phyloP scores from a whole-genome alignment of 2,888 invertebrate species.

The Drosophila recens region DNA sequence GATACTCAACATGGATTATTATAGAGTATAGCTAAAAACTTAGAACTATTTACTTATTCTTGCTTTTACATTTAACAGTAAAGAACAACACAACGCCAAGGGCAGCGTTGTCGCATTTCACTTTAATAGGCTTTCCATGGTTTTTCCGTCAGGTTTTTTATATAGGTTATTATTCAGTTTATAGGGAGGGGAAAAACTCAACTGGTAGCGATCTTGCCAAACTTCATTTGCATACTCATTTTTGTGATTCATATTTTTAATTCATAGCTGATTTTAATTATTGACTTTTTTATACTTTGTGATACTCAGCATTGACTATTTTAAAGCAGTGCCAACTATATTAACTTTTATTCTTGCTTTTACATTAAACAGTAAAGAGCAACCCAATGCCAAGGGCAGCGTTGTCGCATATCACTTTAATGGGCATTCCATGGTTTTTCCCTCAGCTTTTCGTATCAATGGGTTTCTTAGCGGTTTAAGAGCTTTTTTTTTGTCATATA shows the following conservation, averaged over 20 bases:
- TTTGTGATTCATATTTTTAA: not conserved
- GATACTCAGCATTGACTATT: slow-evolving; percentile 3
- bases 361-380: not conserved
- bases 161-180: slow-evolving; percentile 3
- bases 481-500: slow-evolving; percentile 28
- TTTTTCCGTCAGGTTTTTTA: not conserved
- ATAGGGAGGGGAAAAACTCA: not conserved
- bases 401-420: slow-evolving; percentile 39
- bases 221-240: not conserved
- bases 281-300: too few species aligned
- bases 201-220: slow-evolving; percentile 13
- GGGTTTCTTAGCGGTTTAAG: slow-evolving; percentile 7
- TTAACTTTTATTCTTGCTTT: not conserved
- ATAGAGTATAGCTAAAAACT: too few species aligned
- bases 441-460: slow-evolving; percentile 3
- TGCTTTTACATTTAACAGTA: not conserved
- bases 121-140: slow-evolving; percentile 12
- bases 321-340: not conserved
- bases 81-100: slow-evolving; percentile 3
- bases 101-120: slow-evolving; percentile 39
- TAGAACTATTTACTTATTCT: not conserved
- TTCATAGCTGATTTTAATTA: too few species aligned
- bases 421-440: slow-evolving; percentile 5
- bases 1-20: slow-evolving; percentile 3
- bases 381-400: slow-evolving; percentile 12